Base-by-base conservation (phyloP, 2,888 invertebrate genomes). In the Muscina levida region DNA sequence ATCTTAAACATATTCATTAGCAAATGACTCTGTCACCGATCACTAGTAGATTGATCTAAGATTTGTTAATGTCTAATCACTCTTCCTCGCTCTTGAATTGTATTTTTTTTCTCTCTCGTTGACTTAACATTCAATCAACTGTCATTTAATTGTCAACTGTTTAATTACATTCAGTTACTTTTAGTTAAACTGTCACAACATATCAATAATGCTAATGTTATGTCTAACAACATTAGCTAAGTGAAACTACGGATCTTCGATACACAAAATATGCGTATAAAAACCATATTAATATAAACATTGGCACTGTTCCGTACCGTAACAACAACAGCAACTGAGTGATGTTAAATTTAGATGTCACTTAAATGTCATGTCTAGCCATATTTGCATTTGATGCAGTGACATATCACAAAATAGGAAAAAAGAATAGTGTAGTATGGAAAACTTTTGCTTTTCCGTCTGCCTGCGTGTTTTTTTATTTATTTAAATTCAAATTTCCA, bases 281-380 rank as follows among this genome's bases (percentile, higher is more conserved):
- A 73, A 76, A 10, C 37, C 31, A 72, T 76, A 68, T 68, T 70
- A 70, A 71, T 78, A 70, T 72, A 13, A 62, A 42, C 22, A 62
- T 62, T 19, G n/a, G 19, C 17, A 59, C 15, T 26, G 19, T 15
- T 37, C 59, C 22, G 59, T 59, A 2, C 6, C 1, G 37, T 11
- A 39, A 68, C 62, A 68, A 62, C 24, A 53, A 66, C 19, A 70
- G 13, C 22, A 22, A 1, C 22, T 17, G 62, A 42, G 42, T 62
- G 62, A 62, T 65, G 46, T 73, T 74, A 81, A 87, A 87, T 87
- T 87, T 87, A 87, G 87, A 87, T 82, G 86, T 87, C 87, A 87
- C 85, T 86, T 83, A 83, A 79, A 87, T 87, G 87, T 87, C 87
- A 71, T 80, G 81, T 76, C 79, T 81, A 67, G 75, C 79, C 84